A percentile compares a stretch with the other conserved stretches of the same genome.
Conservation (phyloP, 2,888 invertebrate genomes). For the Folsomia candida region DNA sequence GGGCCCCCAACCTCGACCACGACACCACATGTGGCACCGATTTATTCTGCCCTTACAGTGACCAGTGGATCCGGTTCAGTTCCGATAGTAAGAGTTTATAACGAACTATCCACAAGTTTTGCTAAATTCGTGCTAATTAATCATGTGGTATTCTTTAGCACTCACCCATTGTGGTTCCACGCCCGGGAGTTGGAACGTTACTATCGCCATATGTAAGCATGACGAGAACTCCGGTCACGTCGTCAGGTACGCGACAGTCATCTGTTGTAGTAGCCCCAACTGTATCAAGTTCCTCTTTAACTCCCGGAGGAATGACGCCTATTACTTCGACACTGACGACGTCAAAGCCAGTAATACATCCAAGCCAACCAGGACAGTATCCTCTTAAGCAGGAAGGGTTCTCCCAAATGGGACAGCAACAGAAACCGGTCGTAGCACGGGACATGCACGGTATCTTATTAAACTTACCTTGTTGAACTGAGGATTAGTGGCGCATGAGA, state of each 20-base stretch:
- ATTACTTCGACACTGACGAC: constrained; percentile 6
- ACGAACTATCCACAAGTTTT: too few species aligned
- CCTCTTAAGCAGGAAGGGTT: constrained; percentile 29
- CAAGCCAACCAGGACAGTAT: too few species aligned
- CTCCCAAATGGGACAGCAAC: constrained; percentile 28
- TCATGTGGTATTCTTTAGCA: too few species aligned
- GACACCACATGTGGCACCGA: too few species aligned
- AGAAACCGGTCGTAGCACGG: background rate
- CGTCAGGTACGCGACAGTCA: background rate
- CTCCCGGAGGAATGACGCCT: background rate
- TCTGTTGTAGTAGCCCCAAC: background rate
- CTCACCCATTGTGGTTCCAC: too few species aligned
- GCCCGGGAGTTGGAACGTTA: too few species aligned
- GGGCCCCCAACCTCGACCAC: too few species aligned
- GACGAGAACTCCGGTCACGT: background rate
- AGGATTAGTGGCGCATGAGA: too few species aligned
- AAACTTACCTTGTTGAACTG: background rate
- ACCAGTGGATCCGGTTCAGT: too few species aligned
- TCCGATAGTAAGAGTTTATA: too few species aligned
- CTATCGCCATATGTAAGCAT: constrained; percentile 15
- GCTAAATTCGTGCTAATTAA: too few species aligned
- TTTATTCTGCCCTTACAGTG: too few species aligned
- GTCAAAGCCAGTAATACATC: constrained; percentile 3
- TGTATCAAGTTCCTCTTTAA: background rate
- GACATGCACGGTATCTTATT: background rate